Evolutionary conservation across 2,797 vertebrate genomes (phyloP).

Genomic region (Chelon labrosus): DNA sequence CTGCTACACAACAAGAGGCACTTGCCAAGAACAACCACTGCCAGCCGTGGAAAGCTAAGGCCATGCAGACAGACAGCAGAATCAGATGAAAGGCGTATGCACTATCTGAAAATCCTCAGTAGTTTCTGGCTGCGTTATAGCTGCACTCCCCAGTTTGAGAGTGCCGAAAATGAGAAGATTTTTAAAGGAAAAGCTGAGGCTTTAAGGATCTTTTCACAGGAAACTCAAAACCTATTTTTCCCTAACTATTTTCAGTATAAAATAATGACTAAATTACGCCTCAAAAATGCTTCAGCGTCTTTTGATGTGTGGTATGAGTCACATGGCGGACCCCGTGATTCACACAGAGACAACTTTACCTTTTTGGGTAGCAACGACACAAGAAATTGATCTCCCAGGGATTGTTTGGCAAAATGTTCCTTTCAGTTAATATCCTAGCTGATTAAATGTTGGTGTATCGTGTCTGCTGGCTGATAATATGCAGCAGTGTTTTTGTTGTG

Average conservation of each 20-base stretch:
- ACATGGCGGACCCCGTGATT: background rate
- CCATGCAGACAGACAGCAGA: constrained; percentile 43
- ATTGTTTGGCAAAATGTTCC: constrained; percentile 4
- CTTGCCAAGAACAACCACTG: constrained; percentile 47
- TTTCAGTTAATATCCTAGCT: constrained; percentile 6
- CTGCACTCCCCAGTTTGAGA: constrained; percentile 7
- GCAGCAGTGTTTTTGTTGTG: constrained; percentile 10
- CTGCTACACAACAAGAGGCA: constrained; percentile 34
- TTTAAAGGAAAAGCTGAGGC: constrained; percentile 16
- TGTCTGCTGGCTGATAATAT: constrained; percentile 12
- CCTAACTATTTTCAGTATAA: constrained; percentile 21
- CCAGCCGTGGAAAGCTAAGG: constrained; percentile 43
- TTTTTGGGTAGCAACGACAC: background rate
- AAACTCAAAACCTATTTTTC: constrained; percentile 15
- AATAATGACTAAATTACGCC: constrained; percentile 17
- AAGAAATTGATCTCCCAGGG: background rate
- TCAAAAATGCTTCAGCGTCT: constrained; percentile 21
- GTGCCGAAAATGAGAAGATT: constrained; percentile 18
- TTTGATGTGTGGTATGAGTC: constrained; percentile 16
- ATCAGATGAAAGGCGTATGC: constrained; percentile 42
- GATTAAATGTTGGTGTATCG: constrained; percentile 4
- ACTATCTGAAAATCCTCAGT: constrained; percentile 31
- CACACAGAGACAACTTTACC: background rate
- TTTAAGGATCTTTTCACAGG: constrained; percentile 9
- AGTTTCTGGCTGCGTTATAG: constrained; percentile 23